Evolutionary conservation across 2,113 vertebrate genomes (phyloP), one percentile per base, ranked within the genome.

Genomic region (Myrmophylax atrothorax): DNA sequence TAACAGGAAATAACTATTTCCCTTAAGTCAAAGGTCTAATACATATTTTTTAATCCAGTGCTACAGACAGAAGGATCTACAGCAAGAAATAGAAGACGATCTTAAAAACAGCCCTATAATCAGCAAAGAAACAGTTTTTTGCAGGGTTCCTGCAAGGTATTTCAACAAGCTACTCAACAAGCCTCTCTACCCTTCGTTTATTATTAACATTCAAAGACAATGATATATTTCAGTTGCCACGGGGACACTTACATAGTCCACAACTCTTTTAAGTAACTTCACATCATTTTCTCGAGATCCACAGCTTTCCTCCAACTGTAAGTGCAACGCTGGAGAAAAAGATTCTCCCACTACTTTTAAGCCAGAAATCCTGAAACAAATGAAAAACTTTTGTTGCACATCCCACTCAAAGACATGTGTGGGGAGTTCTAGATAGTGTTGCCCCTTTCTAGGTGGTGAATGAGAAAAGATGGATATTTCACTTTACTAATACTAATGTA

Each of bases 241-340:
- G 6, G 38, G 4, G 13, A 64, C 9, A 97, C 99, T 98, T 97
- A 99, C 99, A 35, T 99, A 98, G 79, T 98, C 98, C 19, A 99
- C 97, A 31, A 99, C 97, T 79, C 95, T 95, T 89, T 98, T 98
- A 18, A 99, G 98, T 7, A 98, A 96, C 80, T 97, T 98, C 75
- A 98, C 94, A 89, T 99, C 99, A n/a, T 96, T 67, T 60, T 99
- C 98, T 96, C 99, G 98, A 93, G 98, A 99, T 44, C 98, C 98
- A 6, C 92, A 97, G 96, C 98, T 98, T 42, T 97, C 98, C 93
- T 98, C 97, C 90, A 99, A 97, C 58, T 99, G 98, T 4, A 99
- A 96, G 93, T 99, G 99, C 83, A 99, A 97, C 6, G 99, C 99
- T 15, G 99, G 99, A 47, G 98, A 98, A 67, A 98, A 87, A 1